Conservation (phyloP, 2,888 invertebrate genomes). For the Drosophila dives region DNA sequence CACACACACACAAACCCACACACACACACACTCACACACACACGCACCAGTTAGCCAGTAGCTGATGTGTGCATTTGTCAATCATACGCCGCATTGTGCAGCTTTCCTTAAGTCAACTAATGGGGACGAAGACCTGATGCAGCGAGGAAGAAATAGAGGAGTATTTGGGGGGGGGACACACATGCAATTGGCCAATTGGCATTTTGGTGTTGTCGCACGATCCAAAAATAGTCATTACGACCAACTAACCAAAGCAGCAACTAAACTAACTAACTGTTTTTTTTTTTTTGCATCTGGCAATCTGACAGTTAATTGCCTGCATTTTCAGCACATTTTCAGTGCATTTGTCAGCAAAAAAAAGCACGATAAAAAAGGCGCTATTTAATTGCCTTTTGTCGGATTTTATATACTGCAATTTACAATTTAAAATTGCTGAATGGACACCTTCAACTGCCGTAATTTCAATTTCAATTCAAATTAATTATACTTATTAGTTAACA, state of each 20-base stretch:
- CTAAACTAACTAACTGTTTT: constrained; percentile 7
- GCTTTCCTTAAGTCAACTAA: constrained; percentile 38
- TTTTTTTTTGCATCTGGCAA: constrained; percentile 23
- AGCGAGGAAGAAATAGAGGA: background rate
- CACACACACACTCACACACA: background rate
- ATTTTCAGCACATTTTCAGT: constrained; percentile 56
- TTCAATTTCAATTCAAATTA: background rate
- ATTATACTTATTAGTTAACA: background rate
- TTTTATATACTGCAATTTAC: constrained; percentile 6
- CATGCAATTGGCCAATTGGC: constrained; percentile 48
- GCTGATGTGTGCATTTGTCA: constrained; percentile 47
- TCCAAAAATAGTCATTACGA: constrained; percentile 78
- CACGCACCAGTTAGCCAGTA: background rate
- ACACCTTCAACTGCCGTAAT: background rate
- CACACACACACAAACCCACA: constrained; percentile 14
- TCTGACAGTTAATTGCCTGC: constrained; percentile 64
- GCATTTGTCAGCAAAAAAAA: constrained; percentile 49
- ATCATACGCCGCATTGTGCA: constrained; percentile 61
- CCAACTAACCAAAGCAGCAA: constrained; percentile 49
- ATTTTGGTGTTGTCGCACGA: constrained; percentile 57
- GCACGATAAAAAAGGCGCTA: background rate
- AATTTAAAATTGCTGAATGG: background rate
- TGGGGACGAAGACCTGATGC: background rate
- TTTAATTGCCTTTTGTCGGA: constrained; percentile 39
- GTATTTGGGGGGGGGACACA: background rate